These are phyloP conservation scores for Littorina saxatilis DNA, from an alignment of 1,140 invertebrate genomes.

Conservation along the genomic window DNA sequence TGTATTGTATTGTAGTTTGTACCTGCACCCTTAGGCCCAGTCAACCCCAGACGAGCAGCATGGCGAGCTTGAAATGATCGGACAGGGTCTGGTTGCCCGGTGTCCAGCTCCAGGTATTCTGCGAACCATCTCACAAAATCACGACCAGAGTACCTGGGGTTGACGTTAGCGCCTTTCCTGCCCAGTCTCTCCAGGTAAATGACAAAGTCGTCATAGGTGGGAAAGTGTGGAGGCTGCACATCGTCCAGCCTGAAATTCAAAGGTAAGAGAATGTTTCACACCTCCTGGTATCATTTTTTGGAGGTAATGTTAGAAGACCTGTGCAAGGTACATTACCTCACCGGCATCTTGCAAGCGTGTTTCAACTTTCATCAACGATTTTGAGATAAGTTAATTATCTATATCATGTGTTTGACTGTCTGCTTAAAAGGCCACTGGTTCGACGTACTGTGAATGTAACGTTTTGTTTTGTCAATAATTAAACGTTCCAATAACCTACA, in stretches of 20 bases:
- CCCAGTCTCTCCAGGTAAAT: constrained; percentile 16
- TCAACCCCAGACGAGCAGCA: constrained; percentile 13
- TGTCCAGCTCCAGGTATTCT: constrained; percentile 19
- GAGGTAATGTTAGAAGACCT: neutral
- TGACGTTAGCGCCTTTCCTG: constrained; percentile 31
- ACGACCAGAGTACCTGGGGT: neutral
- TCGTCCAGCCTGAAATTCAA: neutral
- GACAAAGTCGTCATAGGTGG: constrained; percentile 8
- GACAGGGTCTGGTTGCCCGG: constrained; percentile 13
- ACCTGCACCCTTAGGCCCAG: neutral
- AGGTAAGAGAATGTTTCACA: too few species aligned
- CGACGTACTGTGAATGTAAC: too few species aligned
- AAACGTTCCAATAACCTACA: too few species aligned
- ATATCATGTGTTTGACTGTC: neutral
- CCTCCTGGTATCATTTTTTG: neutral
- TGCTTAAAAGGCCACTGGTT: too few species aligned
- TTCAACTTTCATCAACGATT: too few species aligned
- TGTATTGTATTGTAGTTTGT: too few species aligned
- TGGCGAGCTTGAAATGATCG: constrained; percentile 18
- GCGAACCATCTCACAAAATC: constrained; percentile 17
- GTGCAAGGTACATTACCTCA: too few species aligned
- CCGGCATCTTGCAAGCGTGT: too few species aligned
- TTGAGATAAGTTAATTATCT: too few species aligned
- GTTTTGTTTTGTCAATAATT: too few species aligned
- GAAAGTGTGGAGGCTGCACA: constrained; percentile 25